Evolutionary conservation across 2,888 invertebrate genomes (phyloP).

Genomic region (Synergus laeviventris): DNA sequence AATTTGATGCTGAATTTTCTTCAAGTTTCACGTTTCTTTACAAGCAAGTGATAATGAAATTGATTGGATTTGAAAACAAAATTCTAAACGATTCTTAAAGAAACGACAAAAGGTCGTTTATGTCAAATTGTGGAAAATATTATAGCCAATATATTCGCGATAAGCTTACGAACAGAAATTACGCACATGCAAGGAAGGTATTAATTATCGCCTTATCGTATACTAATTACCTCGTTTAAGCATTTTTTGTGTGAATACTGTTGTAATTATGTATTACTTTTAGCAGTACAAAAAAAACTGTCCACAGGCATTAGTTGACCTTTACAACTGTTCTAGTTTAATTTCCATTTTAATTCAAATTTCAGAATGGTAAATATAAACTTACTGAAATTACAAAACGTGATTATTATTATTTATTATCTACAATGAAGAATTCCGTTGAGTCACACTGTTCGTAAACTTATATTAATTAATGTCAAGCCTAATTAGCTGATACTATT

Average conservation of each 20-base stretch:
- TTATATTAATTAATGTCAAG: constrained; percentile 5
- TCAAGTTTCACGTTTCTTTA: neutral
- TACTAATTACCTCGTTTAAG: neutral
- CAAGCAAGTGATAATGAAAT: no score
- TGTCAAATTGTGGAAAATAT: neutral
- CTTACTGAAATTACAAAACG: neutral
- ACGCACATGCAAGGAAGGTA: neutral
- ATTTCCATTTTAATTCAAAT: neutral
- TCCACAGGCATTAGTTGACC: neutral
- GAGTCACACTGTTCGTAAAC: neutral
- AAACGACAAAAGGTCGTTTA: neutral
- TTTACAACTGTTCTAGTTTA: neutral
- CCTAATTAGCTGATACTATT: constrained; percentile 18
- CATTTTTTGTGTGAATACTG: neutral
- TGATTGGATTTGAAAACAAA: neutral
- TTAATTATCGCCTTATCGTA: neutral
- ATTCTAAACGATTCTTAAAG: neutral
- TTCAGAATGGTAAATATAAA: no score
- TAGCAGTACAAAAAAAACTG: neutral
- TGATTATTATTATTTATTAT: neutral
- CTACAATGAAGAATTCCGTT: neutral
- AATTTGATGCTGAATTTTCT: no score
- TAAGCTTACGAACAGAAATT: neutral
- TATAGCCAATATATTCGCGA: neutral
- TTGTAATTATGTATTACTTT: neutral